A percentile compares a stretch with the other conserved stretches of the same genome.
Conservation (phyloP, 2,888 invertebrate species). For the Nectonema munidae region DNA sequence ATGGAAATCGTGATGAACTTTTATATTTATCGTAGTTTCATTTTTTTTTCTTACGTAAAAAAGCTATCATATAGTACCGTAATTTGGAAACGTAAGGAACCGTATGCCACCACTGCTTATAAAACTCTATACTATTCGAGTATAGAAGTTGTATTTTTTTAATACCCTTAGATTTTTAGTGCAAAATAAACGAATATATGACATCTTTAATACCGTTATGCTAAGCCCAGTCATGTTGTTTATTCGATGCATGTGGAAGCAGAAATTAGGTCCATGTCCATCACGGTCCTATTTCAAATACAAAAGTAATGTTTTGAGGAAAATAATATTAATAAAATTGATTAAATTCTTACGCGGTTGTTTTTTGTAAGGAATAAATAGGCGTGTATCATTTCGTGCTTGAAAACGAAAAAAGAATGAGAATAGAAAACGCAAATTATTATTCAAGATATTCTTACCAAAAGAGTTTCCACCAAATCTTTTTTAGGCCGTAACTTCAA, state of each 20-base stretch:
- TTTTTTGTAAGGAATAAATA: slow-evolving; percentile 55
- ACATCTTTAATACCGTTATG: slow-evolving; percentile 36
- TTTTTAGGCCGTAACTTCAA: slow-evolving; percentile 61
- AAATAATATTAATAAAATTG: slow-evolving; percentile 13
- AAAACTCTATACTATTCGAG: not conserved
- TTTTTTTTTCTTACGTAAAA: no score
- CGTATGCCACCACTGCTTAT: no score
- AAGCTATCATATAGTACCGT: no score
- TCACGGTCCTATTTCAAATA: slow-evolving; percentile 38
- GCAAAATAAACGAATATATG: no score
- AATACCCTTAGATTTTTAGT: no score
- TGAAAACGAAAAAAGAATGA: slow-evolving; percentile 19
- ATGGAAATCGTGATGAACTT: no score
- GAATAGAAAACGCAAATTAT: slow-evolving; percentile 6
- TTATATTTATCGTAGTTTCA: no score
- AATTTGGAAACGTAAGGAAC: no score
- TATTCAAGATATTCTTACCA: slow-evolving; percentile 29
- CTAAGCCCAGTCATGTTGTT: slow-evolving; percentile 51
- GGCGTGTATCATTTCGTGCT: slow-evolving; percentile 98
- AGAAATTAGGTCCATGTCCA: slow-evolving; percentile 75
- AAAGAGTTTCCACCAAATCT: slow-evolving; percentile 72
- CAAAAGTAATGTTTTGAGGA: slow-evolving; percentile 1
- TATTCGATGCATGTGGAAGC: slow-evolving; percentile 62
- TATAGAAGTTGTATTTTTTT: not conserved
- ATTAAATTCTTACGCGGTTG: slow-evolving; percentile 25